Conservation (phyloP, 30 jellyfish, hydroid and myxozoan genomes). For the Hydractinia symbiolongicarpus region DNA sequence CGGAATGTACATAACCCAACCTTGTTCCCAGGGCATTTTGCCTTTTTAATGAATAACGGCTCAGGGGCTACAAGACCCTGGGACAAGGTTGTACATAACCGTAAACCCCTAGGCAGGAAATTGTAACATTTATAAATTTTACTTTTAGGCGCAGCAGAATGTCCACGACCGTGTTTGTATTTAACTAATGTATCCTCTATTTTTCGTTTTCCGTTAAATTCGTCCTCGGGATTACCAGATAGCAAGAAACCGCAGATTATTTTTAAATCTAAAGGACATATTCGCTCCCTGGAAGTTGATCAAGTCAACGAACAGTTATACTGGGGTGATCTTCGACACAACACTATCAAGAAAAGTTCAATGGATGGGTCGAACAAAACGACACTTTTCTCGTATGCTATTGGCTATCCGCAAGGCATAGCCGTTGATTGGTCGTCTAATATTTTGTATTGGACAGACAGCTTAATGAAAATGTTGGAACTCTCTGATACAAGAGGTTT, state of each 20-base stretch:
- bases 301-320: background rate
- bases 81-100: too few relatives aligned
- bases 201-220: conserved; percentile 6
- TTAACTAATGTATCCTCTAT: background rate
- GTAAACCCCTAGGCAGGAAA: too few relatives aligned
- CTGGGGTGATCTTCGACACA: conserved; percentile 25
- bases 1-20: too few relatives aligned
- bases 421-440: conserved; percentile 91
- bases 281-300: conserved; percentile 31
- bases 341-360: conserved; percentile 1
- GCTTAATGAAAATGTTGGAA: conserved; percentile 71
- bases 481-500: conserved; percentile 62
- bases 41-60: too few relatives aligned
- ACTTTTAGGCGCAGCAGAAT: background rate
- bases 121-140: too few relatives aligned
- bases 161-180: conserved; percentile 23
- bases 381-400: conserved; percentile 48
- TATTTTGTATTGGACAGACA: conserved; percentile 87
- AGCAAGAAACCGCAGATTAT: background rate
- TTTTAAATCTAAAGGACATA: background rate
- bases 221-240: background rate
- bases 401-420: conserved; percentile 65
- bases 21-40: too few relatives aligned
- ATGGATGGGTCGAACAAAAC: conserved; percentile 10
- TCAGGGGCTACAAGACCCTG: too few relatives aligned